Percentiles rank a stretch among this genome's conserved stretches.
Evolutionary conservation across 2,888 invertebrate genomes (phyloP).

Genomic region (Melinaea menophilus): DNA sequence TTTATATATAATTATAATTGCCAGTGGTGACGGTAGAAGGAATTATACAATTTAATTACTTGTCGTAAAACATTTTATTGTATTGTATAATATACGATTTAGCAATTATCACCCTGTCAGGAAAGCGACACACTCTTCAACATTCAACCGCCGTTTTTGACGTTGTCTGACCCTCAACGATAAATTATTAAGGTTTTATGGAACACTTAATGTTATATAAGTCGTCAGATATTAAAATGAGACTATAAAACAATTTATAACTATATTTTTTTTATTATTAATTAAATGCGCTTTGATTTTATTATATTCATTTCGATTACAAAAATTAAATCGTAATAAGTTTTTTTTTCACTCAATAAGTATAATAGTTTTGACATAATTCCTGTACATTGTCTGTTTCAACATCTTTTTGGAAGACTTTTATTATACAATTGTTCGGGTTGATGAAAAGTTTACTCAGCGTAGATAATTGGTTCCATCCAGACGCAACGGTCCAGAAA

Average conservation of each 20-base stretch:
- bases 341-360: neutral
- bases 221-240: too few species aligned
- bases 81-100: conserved; percentile 12
- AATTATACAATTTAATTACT: too few species aligned
- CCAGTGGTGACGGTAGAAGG: too few species aligned
- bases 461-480: conserved; percentile 57
- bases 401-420: conserved; percentile 22
- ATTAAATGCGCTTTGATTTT: too few species aligned
- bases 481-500: conserved; percentile 62
- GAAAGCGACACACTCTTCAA: conserved; percentile 22
- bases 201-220: conserved; percentile 5
- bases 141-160: conserved; percentile 20
- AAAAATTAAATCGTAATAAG: too few species aligned
- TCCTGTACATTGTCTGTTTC: conserved; percentile 2
- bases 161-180: conserved; percentile 14
- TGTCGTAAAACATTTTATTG: neutral
- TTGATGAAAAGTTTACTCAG: conserved; percentile 28
- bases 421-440: conserved; percentile 19
- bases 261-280: too few species aligned
- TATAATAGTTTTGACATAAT: neutral
- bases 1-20: too few species aligned
- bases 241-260: too few species aligned
- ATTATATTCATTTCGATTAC: too few species aligned
- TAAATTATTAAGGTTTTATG: conserved; percentile 13
- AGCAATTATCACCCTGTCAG: conserved; percentile 24